Evolutionary conservation across 2,888 invertebrate species (phyloP), one percentile per base, ranked within the genome.

Genomic region (Lathronympha strigana): DNA sequence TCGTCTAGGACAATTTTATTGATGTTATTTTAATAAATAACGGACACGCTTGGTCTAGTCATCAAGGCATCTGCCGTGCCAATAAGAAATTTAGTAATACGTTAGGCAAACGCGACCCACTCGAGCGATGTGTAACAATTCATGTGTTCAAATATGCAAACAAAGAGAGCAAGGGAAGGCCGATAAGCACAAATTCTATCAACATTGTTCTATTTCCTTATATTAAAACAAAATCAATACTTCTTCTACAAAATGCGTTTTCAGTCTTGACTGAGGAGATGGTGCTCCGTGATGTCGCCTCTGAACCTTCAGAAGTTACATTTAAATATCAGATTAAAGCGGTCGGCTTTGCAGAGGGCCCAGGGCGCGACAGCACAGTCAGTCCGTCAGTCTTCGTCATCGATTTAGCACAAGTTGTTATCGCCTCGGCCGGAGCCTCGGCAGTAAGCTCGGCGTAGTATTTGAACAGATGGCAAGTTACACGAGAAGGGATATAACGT

Each of bases 1-100:
- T 87, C 86, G 88, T 90, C 90, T 90, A 87, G 87, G 90, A 91
- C 90, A 90, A 90, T 47, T 47, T 45, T 47, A 47, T 88, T 87
- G 89, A 88, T 87, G 87, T 83, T 86, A 63, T 23, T 47, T 47
- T 47, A 68, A 69, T 68, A 71, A 71, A 81, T 78, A 84, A 80
- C 81, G 76, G 79, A 76, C 80, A 79, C 79, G 78, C 81, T 79
- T 76, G 79, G 75, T 76, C 72, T 74, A 75, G 77, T 76, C 83
- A 78, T 76, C 70, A 69, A 73, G 79, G 84, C 83, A 80, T 84
- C 88, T 60, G 58, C 60, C 58, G 47, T 54, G 53, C 66, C 54
- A 54, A 61, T 54, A 54, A 61, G 66, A 61, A 54, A 60, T 66
- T 57, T 21, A 53, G 33, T 64, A 53, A 76, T 74, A 77, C 72